A percentile compares a stretch with the other conserved stretches of the same genome.
These are phyloP conservation scores for Eumaeus atala DNA, from an alignment of 1,140 invertebrate genomes.

Conservation along the genomic window DNA sequence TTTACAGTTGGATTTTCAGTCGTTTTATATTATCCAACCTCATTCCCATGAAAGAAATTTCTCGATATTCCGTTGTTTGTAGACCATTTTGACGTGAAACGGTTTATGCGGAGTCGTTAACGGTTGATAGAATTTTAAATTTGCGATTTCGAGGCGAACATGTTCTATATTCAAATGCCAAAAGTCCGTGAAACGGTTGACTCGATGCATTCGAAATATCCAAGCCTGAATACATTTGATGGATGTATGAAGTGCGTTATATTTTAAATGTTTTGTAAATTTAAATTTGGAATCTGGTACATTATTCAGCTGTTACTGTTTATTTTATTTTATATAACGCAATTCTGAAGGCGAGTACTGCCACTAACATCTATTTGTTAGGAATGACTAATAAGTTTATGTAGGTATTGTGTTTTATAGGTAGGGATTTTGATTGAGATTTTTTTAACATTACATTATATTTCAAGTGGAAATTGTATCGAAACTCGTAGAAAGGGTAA, in stretches of 20 bases:
- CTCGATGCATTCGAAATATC: conserved; percentile 30
- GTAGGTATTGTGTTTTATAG: background rate
- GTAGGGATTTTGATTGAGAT: background rate
- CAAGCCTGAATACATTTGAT: conserved; percentile 39
- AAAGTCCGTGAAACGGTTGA: conserved; percentile 46
- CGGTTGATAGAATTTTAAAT: conserved; percentile 58
- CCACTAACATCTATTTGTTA: background rate
- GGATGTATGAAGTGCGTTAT: conserved; percentile 8
- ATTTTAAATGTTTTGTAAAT: conserved; percentile 5
- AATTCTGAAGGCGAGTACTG: background rate
- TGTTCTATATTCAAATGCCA: conserved; percentile 48
- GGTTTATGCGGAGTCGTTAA: conserved; percentile 26
- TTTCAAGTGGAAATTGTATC: too few relatives aligned
- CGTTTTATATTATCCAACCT: background rate
- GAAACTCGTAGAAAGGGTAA: too few relatives aligned
- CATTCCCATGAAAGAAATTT: background rate
- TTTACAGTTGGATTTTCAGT: background rate
- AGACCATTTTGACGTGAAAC: conserved; percentile 13
- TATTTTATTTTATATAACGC: background rate
- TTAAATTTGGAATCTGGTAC: background rate
- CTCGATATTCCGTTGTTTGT: conserved; percentile 8
- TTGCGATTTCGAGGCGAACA: conserved; percentile 40
- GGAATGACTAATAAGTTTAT: background rate
- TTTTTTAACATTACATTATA: background rate
- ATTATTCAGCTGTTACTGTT: conserved; percentile 1